Evolutionary conservation across 2,113 vertebrate species (phyloP), one percentile per base, ranked within the genome.

Genomic region (Erinaceus europaeus): DNA sequence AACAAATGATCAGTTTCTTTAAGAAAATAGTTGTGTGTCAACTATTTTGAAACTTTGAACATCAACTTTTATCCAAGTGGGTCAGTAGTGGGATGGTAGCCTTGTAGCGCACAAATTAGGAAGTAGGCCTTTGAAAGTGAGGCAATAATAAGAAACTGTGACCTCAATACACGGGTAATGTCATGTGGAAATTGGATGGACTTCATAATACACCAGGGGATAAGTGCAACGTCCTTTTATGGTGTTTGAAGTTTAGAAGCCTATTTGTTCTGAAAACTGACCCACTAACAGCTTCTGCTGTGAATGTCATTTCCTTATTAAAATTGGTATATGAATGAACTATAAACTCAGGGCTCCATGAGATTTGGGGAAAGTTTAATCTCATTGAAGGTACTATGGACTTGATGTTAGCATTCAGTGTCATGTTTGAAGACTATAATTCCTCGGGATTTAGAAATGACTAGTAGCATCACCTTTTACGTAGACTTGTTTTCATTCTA

Each of bases 81-180:
- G 92, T 93, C 89, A 73, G 25, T 77, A 71, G 21, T 68, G 36
- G 46, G 57, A 53, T 77, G 71, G 61, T 52, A 75, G 65, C 29
- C 29, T 89, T 69, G 71, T 25, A 23, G n/a, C 62, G 55, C 55
- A 78, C 25, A 78, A 53, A 59, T 90, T 81, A 71, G 69, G 91
- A 95, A 93, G 65, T 91, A 93, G 93, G 78, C 59, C 86, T 89
- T 91, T 88, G 89, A 90, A 94, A 92, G 90, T 92, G 93, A 95
- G 92, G 89, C 71, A 94, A 90, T 90, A 94, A 95, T 94, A 89
- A 85, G 86, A 83, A 67, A 68, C 77, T 95, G 81, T 96, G 95
- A 90, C 95, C 95, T 95, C 89, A 89, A 94, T 94, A 90, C 50
- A 65, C 68, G 73, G 36, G 64, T 91, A 78, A 34, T 71, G 48